Evolutionary conservation across 2,797 vertebrate species (phyloP).

Genomic region (Paedocypris micromegethes): DNA sequence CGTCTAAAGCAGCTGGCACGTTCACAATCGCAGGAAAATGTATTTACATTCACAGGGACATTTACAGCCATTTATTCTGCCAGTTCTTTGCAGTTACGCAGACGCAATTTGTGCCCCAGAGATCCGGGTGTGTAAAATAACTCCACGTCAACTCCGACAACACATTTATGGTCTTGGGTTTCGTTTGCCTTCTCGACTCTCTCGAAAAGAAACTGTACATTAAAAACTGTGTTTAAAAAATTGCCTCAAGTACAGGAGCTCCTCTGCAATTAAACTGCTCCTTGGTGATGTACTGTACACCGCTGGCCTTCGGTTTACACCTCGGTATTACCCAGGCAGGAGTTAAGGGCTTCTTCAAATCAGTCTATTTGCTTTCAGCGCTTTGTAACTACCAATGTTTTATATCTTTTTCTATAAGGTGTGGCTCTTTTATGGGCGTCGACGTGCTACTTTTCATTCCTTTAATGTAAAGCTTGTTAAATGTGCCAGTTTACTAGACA

Average conservation of each 20-base stretch:
- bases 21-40: conserved; percentile 41
- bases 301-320: conserved; percentile 18
- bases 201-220: neutral
- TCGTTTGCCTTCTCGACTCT: too few species aligned
- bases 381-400: conserved; percentile 2
- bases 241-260: neutral
- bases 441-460: too few species aligned
- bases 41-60: conserved; percentile 27
- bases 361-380: neutral
- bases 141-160: too few species aligned
- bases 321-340: neutral
- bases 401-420: conserved; percentile 14
- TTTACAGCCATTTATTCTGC: conserved; percentile 10
- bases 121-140: neutral
- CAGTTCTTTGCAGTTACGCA: conserved; percentile 19
- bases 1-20: conserved; percentile 43
- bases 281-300: conserved; percentile 12
- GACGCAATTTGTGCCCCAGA: neutral
- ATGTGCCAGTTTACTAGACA: too few species aligned
- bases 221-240: conserved; percentile 5
- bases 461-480: too few species aligned
- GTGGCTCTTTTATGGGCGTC: conserved; percentile 2
- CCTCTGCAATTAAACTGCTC: neutral
- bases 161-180: too few species aligned
- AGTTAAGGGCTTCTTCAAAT: conserved; percentile 21